Evolutionary conservation across 1,140 invertebrate genomes (phyloP).

Genomic region (Drepana arcuata): DNA sequence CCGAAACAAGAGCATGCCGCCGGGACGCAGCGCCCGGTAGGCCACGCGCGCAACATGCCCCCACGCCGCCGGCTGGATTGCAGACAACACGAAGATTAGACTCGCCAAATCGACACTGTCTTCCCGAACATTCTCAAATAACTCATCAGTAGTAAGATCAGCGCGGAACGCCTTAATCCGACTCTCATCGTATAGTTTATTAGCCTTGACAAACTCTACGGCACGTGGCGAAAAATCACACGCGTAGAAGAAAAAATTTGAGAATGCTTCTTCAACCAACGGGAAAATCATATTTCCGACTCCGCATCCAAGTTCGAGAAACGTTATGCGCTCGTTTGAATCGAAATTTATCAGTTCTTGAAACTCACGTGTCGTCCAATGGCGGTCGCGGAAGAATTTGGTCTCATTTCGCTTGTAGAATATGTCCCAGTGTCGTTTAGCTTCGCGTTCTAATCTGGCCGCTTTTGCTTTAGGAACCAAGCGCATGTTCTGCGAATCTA

Average conservation of each 20-base stretch:
- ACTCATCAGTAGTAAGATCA: slow-evolving; percentile 77
- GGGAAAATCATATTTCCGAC: slow-evolving; percentile 98
- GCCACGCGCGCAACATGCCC: slow-evolving; percentile 77
- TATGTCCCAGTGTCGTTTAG: slow-evolving; percentile 95
- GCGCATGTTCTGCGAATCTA: slow-evolving; percentile 79
- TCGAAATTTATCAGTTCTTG: slow-evolving; percentile 78
- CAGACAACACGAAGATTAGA: slow-evolving; percentile 97
- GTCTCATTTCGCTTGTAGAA: slow-evolving; percentile 97
- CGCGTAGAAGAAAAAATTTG: slow-evolving; percentile 85
- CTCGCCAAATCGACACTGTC: slow-evolving; percentile 86
- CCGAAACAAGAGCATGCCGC: slow-evolving; percentile 90
- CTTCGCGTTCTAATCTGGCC: slow-evolving; percentile 86
- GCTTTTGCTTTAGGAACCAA: slow-evolving; percentile 80
- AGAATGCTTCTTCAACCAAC: slow-evolving; percentile 83
- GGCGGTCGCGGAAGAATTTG: slow-evolving; percentile 96
- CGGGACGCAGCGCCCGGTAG: slow-evolving; percentile 80
- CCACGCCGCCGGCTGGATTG: slow-evolving; percentile 92
- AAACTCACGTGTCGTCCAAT: slow-evolving; percentile 98
- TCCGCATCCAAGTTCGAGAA: slow-evolving; percentile 96
- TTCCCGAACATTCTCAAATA: slow-evolving; percentile 71
- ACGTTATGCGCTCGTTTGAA: slow-evolving; percentile 44
- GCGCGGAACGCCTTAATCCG: slow-evolving; percentile 84
- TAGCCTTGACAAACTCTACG: slow-evolving; percentile 86
- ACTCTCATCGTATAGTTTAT: slow-evolving; percentile 74
- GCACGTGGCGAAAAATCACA: slow-evolving; percentile 96